Percentiles rank a stretch among this genome's conserved stretches.
Conservation (phyloP, 2,113 vertebrate genomes). For the Saccopteryx leptura region DNA sequence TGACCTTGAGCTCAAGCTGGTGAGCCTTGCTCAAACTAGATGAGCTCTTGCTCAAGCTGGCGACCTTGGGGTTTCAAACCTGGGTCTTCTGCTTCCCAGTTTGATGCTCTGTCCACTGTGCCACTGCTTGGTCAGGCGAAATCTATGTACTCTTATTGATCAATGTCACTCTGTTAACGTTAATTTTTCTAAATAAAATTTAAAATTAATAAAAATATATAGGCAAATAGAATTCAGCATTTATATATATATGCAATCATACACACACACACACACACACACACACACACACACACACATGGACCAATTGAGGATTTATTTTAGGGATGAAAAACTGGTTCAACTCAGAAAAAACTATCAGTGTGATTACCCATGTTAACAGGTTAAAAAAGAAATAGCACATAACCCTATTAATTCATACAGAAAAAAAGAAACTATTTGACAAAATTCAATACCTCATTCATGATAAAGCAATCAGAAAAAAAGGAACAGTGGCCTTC, state of each 20-base stretch:
- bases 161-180: no score
- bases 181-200: no score
- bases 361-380: not conserved
- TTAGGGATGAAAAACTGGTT: not conserved
- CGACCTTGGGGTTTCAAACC: no score
- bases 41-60: no score
- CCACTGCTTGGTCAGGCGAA: no score
- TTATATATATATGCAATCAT: not conserved
- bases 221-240: not conserved
- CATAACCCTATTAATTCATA: not conserved
- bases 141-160: no score
- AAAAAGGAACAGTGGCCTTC: not conserved
- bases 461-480: constrained; percentile 6
- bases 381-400: not conserved
- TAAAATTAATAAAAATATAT: not conserved
- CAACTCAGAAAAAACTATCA: not conserved
- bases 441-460: not conserved
- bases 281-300: no score
- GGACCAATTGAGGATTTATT: not conserved
- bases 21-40: no score
- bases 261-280: no score
- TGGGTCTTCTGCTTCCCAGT: no score
- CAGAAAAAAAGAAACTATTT: not conserved
- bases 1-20: no score
- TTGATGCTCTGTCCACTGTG: no score